Conservation (phyloP, 2,113 vertebrate genomes). For the Ammospiza caudacuta region DNA sequence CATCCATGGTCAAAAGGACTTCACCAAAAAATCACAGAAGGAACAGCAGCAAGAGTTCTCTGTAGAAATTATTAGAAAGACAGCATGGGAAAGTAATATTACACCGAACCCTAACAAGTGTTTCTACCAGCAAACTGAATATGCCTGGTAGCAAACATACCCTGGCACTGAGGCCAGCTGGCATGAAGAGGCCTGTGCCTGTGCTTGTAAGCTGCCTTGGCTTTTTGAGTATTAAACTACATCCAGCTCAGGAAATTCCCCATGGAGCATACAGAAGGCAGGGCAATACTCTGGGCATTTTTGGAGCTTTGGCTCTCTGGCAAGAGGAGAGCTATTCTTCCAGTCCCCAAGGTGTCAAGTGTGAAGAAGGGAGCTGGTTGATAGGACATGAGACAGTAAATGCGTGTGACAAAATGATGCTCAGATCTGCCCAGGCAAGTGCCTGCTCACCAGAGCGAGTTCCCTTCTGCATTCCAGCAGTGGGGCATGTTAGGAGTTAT, state of each 20-base stretch:
- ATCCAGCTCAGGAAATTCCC: not conserved
- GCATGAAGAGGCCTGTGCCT: not conserved
- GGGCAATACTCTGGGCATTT: not conserved
- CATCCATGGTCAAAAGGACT: not conserved
- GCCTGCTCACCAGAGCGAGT: too few species aligned
- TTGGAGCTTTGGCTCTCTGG: not conserved
- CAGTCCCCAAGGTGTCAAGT: not conserved
- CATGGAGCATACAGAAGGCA: not conserved
- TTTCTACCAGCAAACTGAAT: not conserved
- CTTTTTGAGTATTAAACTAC: not conserved
- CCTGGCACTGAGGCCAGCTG: not conserved
- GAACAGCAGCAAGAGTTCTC: not conserved
- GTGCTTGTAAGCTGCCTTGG: not conserved
- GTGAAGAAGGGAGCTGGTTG: not conserved
- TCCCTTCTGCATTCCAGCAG: not conserved
- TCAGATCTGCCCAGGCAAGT: not conserved
- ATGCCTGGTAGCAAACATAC: not conserved
- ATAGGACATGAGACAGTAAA: not conserved
- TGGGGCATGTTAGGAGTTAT: rapidly evolving
- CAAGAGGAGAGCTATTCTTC: not conserved
- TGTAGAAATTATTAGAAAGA: not conserved
- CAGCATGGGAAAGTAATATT: not conserved
- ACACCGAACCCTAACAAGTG: not conserved
- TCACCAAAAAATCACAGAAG: not conserved
- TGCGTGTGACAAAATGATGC: rapidly evolving